Conservation (phyloP, 2,888 invertebrate genomes). For the Dusona sp. region DNA sequence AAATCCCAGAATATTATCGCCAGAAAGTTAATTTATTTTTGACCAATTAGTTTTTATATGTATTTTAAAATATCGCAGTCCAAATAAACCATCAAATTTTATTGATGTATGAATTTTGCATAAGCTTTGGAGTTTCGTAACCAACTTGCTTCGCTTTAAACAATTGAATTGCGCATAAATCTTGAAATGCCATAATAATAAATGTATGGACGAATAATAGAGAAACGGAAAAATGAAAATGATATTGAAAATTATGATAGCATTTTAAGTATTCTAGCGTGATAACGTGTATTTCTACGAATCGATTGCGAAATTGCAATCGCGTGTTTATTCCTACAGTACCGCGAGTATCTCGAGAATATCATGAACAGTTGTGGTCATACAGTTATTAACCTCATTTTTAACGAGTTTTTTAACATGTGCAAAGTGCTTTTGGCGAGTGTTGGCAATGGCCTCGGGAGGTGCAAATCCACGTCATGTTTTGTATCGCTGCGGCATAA, state of each 20-base stretch:
- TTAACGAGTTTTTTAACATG: slow-evolving; percentile 24
- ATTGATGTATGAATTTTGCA: neutral
- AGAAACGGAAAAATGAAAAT: neutral
- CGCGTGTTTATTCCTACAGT: neutral
- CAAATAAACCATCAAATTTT: neutral
- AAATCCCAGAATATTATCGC: neutral
- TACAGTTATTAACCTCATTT: slow-evolving; percentile 53
- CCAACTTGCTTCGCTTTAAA: neutral
- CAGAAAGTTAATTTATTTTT: no score
- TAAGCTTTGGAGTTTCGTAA: neutral
- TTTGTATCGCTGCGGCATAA: slow-evolving; percentile 53
- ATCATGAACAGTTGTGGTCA: neutral
- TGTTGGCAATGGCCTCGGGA: slow-evolving; percentile 59
- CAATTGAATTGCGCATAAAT: neutral
- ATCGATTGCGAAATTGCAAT: neutral
- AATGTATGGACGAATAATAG: neutral
- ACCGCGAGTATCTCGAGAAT: neutral
- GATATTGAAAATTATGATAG: neutral
- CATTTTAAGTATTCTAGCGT: neutral
- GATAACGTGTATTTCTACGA: neutral
- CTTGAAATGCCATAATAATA: neutral
- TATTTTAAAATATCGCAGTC: neutral
- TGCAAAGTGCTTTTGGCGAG: slow-evolving; percentile 15
- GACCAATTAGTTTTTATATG: neutral
- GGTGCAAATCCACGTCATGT: slow-evolving; percentile 1